phyloP scores from a whole-genome alignment of 2,888 invertebrate species.

The Iphiclides podalirius region DNA sequence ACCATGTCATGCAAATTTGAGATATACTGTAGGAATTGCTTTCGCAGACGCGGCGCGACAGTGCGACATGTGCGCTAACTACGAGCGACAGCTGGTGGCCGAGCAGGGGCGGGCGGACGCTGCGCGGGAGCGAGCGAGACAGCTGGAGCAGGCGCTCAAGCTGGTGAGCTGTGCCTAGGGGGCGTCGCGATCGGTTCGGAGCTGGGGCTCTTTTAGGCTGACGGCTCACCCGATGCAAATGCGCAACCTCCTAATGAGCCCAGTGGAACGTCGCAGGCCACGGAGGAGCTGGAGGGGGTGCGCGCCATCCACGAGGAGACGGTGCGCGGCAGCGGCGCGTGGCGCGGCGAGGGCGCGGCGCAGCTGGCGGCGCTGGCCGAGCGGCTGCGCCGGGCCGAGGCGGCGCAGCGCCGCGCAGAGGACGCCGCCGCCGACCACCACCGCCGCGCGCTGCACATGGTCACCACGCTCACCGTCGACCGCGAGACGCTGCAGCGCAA shows the following conservation, averaged over 20 bases:
- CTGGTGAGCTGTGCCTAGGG: no score
- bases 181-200: no score
- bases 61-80: slow-evolving; percentile 94
- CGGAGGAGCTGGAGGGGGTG: slow-evolving; percentile 72
- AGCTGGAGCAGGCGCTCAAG: slow-evolving; percentile 52
- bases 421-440: slow-evolving; percentile 39
- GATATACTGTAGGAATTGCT: no score
- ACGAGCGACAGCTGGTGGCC: slow-evolving; percentile 89
- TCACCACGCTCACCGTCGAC: slow-evolving; percentile 67
- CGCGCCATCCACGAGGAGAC: slow-evolving; percentile 75
- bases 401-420: slow-evolving; percentile 32
- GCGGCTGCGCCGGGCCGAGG: slow-evolving; percentile 33
- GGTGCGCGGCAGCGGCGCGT: slow-evolving; percentile 55
- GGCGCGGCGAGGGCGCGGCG: slow-evolving; percentile 37
- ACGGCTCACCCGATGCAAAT: no score
- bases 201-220: no score
- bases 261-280: no score
- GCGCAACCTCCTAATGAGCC: no score
- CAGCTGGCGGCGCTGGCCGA: slow-evolving; percentile 37
- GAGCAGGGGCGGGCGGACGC: slow-evolving; percentile 82
- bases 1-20: no score
- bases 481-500: slow-evolving; percentile 65
- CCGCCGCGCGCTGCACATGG: slow-evolving; percentile 48
- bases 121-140: slow-evolving; percentile 41
- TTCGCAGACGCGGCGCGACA: slow-evolving; percentile 33